phyloP scores from a whole-genome alignment of 2,797 vertebrate species.

The Macroramphosus scolopax region DNA sequence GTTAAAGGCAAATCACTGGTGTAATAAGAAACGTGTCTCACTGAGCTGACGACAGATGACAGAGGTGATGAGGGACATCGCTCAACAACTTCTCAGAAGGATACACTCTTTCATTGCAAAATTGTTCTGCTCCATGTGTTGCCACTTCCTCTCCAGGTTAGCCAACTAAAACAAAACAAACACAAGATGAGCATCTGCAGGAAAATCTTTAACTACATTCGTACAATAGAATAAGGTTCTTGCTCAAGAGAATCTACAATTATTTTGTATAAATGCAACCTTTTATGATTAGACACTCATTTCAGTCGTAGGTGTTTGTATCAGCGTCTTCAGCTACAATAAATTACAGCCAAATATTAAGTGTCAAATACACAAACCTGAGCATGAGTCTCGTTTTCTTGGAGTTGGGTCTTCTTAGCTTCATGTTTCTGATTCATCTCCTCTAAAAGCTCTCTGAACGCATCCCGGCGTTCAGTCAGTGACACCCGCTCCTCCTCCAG shows the following conservation, averaged over 20 bases:
- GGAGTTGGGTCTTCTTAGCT: slow-evolving; percentile 80
- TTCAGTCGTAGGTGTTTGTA: too few species aligned
- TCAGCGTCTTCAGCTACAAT: too few species aligned
- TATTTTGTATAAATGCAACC: too few species aligned
- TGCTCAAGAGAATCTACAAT: too few species aligned
- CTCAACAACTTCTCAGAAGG: slow-evolving; percentile 73
- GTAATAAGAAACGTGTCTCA: not conserved
- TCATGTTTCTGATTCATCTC: slow-evolving; percentile 80
- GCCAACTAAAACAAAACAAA: slow-evolving; percentile 82
- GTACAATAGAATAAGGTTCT: too few species aligned
- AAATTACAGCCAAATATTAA: not conserved
- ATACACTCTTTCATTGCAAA: slow-evolving; percentile 99
- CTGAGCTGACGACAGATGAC: not conserved
- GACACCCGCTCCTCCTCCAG: slow-evolving; percentile 84
- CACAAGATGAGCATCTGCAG: not conserved
- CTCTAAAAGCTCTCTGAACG: slow-evolving; percentile 83
- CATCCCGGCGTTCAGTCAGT: slow-evolving; percentile 73
- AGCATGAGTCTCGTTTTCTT: slow-evolving; percentile 92
- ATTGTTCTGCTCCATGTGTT: slow-evolving; percentile 96
- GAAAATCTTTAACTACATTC: too few species aligned
- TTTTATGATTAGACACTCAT: too few species aligned
- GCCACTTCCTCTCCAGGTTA: slow-evolving; percentile 97
- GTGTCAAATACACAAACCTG: slow-evolving; percentile 76
- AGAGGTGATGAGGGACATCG: too few species aligned
- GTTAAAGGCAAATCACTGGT: slow-evolving; percentile 71